Evolutionary conservation across 1,140 invertebrate genomes (phyloP).

Genomic region (Drosophila ambigua): DNA sequence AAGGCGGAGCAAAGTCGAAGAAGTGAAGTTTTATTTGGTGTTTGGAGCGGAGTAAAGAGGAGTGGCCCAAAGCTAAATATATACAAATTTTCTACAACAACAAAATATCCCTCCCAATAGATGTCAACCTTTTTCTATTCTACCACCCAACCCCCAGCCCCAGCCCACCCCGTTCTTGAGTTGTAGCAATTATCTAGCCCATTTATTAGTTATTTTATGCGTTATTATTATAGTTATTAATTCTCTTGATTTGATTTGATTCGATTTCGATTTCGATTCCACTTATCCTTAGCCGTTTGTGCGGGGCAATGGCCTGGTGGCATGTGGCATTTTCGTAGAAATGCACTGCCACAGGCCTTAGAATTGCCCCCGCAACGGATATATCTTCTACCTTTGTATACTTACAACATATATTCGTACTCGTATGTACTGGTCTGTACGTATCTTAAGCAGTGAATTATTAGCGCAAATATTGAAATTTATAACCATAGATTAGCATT

Average conservation of each 20-base stretch:
- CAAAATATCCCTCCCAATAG: constrained; percentile 36
- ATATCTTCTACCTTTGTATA: neutral
- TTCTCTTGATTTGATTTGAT: constrained; percentile 14
- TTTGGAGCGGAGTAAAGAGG: constrained; percentile 6
- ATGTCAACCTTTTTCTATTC: constrained; percentile 46
- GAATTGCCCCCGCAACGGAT: constrained; percentile 28
- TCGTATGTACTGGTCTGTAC: too few species aligned
- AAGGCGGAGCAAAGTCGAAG: constrained; percentile 10
- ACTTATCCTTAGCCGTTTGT: constrained; percentile 3
- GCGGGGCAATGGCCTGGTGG: constrained; percentile 32
- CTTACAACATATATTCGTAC: constrained; percentile 5
- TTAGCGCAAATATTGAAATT: constrained; percentile 29
- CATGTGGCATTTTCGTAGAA: constrained; percentile 56
- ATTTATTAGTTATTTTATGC: constrained; percentile 52
- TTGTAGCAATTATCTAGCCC: constrained; percentile 62
- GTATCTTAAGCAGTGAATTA: constrained; percentile 1
- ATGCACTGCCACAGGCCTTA: constrained; percentile 48
- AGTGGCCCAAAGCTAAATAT: constrained; percentile 34
- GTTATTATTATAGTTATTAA: constrained; percentile 39
- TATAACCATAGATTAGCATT: constrained; percentile 54
- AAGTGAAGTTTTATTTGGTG: too few species aligned
- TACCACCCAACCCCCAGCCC: neutral
- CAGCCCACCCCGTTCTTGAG: constrained; percentile 6
- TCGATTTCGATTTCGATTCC: neutral
- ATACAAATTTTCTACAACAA: constrained; percentile 22